Evolutionary conservation across 2,888 invertebrate genomes (phyloP), one percentile per base, ranked within the genome.

Genomic region (Xylota segnis): DNA sequence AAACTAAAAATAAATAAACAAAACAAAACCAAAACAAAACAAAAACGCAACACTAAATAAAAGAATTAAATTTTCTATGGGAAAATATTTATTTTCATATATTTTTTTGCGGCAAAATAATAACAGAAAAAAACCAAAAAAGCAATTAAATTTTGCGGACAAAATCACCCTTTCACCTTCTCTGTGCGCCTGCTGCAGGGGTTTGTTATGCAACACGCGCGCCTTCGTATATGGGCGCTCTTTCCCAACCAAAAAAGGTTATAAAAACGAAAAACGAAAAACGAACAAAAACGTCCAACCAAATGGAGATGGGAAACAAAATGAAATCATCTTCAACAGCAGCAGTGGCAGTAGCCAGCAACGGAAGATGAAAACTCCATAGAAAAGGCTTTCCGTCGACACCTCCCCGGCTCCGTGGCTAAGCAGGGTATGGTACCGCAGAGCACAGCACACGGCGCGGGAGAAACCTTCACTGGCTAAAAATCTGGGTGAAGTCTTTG

Each of bases 71-170:
- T 65, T 56, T 34, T 54, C 32, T 43, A 43, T 34, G n/a, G 12
- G 63, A 32, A 63, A 32, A 45, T 52, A 27, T 45, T 63, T 3
- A 43, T 56, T 50, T 23, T 65, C 43, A 18, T 45, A 18, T 23
- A 5, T 18, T 32, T 72, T 58, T 68, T 29, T 29, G 56, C 29
- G 66, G 58, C 6, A 12, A 16, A 65, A 14, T 14, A 43, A 43
- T 43, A 6, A 6, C 0, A 12, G 14, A 29, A 52, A 63, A 34
- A 34, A 50, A 76, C 68, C 32, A 52, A 43, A 75, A 82, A 77
- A 76, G 56, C 82, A 77, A 82, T 76, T 82, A 77, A 82, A 77
- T 82, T 63, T 68, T 77, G 65, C 71, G 34, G 63, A 50, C 70
- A 58, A 50, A 68, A 50, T 76, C 66, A 52, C 32, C 76, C 76